phyloP scores from a whole-genome alignment of 1,140 invertebrate species.

The Macrosteles quadrilineatus region DNA sequence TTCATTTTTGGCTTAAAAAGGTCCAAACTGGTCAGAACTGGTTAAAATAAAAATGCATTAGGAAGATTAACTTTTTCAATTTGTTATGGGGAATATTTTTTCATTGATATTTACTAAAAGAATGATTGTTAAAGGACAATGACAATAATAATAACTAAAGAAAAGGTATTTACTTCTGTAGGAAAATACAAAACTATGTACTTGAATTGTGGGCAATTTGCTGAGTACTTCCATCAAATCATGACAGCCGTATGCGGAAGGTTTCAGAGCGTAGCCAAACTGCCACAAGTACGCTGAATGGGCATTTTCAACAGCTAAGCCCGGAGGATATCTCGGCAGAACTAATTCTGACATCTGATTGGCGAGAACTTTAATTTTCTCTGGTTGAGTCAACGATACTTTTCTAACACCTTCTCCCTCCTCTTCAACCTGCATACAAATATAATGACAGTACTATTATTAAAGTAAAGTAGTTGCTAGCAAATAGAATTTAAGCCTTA shows the following conservation, averaged over 20 bases:
- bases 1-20: no score
- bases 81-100: no score
- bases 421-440: conserved; percentile 54
- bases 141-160: no score
- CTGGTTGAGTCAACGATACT: conserved; percentile 57
- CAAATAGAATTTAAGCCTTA: neutral
- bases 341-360: conserved; percentile 59
- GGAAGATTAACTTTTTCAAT: no score
- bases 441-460: conserved; percentile 35
- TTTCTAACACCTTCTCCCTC: conserved; percentile 57
- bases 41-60: no score
- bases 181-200: no score
- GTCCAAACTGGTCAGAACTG: no score
- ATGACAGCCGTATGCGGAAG: conserved; percentile 56
- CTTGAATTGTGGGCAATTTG: conserved; percentile 56
- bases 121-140: no score
- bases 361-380: conserved; percentile 57
- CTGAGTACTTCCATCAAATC: conserved; percentile 56
- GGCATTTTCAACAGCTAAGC: conserved; percentile 54
- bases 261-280: conserved; percentile 61
- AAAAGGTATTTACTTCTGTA: no score
- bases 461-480: neutral
- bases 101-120: no score
- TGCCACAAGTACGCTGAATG: conserved; percentile 55
- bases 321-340: conserved; percentile 48